These are phyloP conservation scores for Uropsilus gracilis DNA, from an alignment of 2,113 vertebrate species.

Conservation along the genomic window DNA sequence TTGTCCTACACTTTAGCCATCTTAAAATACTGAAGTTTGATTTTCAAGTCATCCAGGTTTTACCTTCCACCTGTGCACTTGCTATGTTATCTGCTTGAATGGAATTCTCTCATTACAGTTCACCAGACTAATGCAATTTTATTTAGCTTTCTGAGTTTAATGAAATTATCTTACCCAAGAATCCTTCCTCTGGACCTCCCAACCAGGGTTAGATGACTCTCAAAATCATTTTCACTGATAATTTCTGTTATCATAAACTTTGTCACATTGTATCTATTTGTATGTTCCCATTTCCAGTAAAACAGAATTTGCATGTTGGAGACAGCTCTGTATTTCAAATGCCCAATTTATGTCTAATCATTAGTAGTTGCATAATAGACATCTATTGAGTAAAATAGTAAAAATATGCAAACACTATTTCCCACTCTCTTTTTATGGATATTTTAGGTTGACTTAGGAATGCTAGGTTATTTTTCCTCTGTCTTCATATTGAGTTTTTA, in stretches of 20 bases:
- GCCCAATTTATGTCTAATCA: not conserved
- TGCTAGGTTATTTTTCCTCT: constrained; percentile 8
- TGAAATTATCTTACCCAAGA: not conserved
- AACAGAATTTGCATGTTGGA: not conserved
- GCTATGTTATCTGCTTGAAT: not conserved
- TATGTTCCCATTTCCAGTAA: not conserved
- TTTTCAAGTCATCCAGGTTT: not conserved
- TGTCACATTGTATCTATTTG: not conserved
- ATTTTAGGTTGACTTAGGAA: constrained; percentile 23
- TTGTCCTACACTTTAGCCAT: not conserved
- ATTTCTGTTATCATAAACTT: not conserved
- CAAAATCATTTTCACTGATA: not conserved
- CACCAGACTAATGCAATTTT: not conserved
- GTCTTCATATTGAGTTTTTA: constrained; percentile 56
- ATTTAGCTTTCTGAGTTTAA: not conserved
- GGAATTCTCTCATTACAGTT: not conserved
- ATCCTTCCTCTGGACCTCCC: not conserved
- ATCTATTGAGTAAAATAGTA: not conserved
- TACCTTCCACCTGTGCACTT: not conserved
- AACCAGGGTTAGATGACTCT: not conserved
- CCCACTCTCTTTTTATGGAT: not conserved
- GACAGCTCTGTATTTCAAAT: not conserved
- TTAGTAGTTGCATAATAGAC: not conserved
- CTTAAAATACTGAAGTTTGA: not conserved
- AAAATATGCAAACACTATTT: not conserved